Evolutionary conservation across 1,140 invertebrate genomes (phyloP).

Genomic region (Reticulitermes speratus): DNA sequence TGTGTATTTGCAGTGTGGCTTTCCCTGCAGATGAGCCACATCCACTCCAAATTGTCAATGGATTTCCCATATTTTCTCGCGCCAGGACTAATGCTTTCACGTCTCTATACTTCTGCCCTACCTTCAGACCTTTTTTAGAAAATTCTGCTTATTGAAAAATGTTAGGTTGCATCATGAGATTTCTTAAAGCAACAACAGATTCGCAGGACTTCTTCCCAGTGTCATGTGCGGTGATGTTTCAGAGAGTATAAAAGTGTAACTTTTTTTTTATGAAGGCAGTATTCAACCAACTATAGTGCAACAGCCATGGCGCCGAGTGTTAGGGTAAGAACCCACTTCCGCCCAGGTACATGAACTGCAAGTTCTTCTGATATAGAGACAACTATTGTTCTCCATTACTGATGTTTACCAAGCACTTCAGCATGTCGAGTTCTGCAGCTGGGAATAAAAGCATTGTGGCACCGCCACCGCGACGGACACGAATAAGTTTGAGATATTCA

Average conservation of each 20-base stretch:
- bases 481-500: neutral
- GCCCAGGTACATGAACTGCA: neutral
- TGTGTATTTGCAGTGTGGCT: neutral
- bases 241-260: neutral
- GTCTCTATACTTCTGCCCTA: neutral
- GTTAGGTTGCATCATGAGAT: neutral
- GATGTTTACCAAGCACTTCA: neutral
- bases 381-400: neutral
- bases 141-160: neutral
- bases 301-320: neutral
- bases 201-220: neutral
- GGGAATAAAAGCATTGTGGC: neutral
- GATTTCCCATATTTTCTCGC: neutral
- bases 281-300: neutral
- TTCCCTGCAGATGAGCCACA: too few species aligned
- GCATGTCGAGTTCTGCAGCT: neutral
- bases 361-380: too few species aligned
- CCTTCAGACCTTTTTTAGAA: neutral
- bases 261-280: neutral
- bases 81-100: neutral
- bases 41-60: neutral
- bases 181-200: neutral
- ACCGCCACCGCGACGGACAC: neutral
- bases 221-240: neutral
- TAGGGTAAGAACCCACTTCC: neutral